Conservation (phyloP, 2,888 invertebrate genomes). For the Bugula neritina region DNA sequence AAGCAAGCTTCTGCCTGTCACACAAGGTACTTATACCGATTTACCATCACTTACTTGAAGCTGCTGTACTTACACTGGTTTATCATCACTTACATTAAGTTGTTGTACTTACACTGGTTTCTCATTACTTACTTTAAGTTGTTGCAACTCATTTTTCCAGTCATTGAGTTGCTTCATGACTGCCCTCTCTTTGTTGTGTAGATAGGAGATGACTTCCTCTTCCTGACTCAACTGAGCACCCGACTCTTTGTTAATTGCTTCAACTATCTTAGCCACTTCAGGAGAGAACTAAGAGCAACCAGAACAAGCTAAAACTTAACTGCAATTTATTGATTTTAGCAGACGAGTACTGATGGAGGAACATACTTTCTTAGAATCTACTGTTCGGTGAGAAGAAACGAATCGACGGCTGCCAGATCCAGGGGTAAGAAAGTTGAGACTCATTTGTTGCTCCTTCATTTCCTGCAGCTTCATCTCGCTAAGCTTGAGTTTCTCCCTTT, state of each 20-base stretch:
- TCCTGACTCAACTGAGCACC: constrained; percentile 33
- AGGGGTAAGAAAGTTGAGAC: constrained; percentile 26
- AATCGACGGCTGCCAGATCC: neutral
- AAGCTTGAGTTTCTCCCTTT: constrained; percentile 41
- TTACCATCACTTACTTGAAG: too few relatives aligned
- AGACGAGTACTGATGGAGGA: neutral
- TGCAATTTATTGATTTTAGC: too few relatives aligned
- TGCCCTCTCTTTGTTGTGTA: constrained; percentile 11
- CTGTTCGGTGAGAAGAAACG: neutral
- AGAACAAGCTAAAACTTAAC: too few relatives aligned
- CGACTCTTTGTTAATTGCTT: constrained; percentile 40
- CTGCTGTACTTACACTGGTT: too few relatives aligned
- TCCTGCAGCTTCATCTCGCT: constrained; percentile 40
- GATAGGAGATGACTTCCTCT: constrained; percentile 16
- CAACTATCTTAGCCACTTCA: constrained; percentile 34
- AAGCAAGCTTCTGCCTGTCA: too few relatives aligned
- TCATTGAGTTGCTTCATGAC: constrained; percentile 21
- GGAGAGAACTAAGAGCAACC: constrained; percentile 16
- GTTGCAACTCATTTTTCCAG: constrained; percentile 20
- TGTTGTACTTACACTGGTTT: too few relatives aligned
- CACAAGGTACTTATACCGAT: too few relatives aligned
- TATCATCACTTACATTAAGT: too few relatives aligned
- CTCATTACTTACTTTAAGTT: constrained; percentile 34
- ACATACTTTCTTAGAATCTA: neutral
- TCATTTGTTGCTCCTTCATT: constrained; percentile 39